phyloP scores from a whole-genome alignment of 1,140 invertebrate species.

The Propsilocerus akamusi region DNA sequence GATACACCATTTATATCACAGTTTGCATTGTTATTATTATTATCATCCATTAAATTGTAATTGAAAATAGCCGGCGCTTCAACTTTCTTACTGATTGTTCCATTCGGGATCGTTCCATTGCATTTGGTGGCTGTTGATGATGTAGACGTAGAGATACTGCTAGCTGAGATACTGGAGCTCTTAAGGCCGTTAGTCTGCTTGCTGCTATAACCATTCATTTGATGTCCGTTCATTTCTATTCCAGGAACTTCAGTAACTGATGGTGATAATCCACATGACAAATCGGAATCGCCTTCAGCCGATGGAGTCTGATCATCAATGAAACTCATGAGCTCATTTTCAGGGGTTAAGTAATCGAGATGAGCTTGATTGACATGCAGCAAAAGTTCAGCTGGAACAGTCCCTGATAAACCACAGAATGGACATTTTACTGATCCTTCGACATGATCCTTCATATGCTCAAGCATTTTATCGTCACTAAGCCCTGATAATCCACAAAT shows the following conservation, averaged over 20 bases:
- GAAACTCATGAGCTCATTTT: slow-evolving; percentile 38
- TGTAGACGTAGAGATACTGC: too few species aligned
- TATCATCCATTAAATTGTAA: neutral
- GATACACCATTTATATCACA: slow-evolving; percentile 14
- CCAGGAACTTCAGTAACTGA: neutral
- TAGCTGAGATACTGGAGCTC: neutral
- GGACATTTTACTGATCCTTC: slow-evolving; percentile 58
- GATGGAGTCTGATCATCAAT: slow-evolving; percentile 43
- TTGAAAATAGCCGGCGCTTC: slow-evolving; percentile 5
- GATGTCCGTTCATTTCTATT: neutral
- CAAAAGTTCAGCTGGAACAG: slow-evolving; percentile 51
- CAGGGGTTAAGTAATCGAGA: slow-evolving; percentile 56
- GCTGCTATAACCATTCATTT: neutral
- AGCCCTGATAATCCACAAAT: slow-evolving; percentile 64
- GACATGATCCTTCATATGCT: slow-evolving; percentile 57
- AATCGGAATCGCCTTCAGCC: slow-evolving; percentile 32
- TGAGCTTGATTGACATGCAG: slow-evolving; percentile 63
- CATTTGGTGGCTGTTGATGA: neutral
- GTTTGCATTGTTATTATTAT: slow-evolving; percentile 11
- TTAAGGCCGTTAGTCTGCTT: neutral
- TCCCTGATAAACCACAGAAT: slow-evolving; percentile 57
- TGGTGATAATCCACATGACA: slow-evolving; percentile 14
- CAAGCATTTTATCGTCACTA: slow-evolving; percentile 57
- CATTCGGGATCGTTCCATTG: neutral
- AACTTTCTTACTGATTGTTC: slow-evolving; percentile 20